Evolutionary conservation across 2,113 vertebrate species (phyloP).

Genomic region (Dryoscopus gambensis): DNA sequence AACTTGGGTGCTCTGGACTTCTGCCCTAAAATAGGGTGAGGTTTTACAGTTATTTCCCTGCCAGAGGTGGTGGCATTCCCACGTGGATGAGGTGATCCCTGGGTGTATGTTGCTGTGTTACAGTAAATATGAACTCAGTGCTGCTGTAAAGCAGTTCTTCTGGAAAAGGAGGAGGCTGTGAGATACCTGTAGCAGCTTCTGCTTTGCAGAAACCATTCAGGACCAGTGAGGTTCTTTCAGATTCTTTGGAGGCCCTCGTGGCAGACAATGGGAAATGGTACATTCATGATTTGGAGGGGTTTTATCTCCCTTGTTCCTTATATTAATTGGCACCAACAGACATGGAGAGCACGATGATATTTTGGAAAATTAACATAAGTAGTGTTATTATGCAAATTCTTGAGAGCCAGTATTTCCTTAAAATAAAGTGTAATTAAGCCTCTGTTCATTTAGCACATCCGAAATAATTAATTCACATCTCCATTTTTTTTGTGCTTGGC

Average conservation of each 20-base stretch:
- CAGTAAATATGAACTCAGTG: background rate
- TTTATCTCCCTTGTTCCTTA: constrained; percentile 35
- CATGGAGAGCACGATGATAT: constrained; percentile 18
- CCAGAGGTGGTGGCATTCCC: background rate
- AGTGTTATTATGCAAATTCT: constrained; percentile 65
- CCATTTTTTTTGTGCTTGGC: background rate
- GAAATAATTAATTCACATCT: constrained; percentile 47
- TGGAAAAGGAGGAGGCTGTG: background rate
- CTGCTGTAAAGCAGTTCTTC: background rate
- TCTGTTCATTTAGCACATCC: constrained; percentile 40
- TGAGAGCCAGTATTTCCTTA: constrained; percentile 56
- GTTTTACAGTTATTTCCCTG: background rate
- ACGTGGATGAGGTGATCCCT: background rate
- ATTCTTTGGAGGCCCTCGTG: background rate
- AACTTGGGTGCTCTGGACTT: background rate
- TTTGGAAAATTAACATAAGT: constrained; percentile 62
- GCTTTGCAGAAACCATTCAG: background rate
- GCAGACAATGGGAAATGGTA: background rate
- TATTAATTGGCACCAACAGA: constrained; percentile 52
- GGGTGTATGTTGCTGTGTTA: background rate
- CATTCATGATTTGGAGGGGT: background rate
- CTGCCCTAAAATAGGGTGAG: background rate
- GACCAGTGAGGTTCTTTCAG: background rate
- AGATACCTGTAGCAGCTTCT: background rate
- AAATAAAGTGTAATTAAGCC: constrained; percentile 65